Base-by-base conservation (phyloP, 2,797 vertebrate species). In the Acridotheres tristis region DNA sequence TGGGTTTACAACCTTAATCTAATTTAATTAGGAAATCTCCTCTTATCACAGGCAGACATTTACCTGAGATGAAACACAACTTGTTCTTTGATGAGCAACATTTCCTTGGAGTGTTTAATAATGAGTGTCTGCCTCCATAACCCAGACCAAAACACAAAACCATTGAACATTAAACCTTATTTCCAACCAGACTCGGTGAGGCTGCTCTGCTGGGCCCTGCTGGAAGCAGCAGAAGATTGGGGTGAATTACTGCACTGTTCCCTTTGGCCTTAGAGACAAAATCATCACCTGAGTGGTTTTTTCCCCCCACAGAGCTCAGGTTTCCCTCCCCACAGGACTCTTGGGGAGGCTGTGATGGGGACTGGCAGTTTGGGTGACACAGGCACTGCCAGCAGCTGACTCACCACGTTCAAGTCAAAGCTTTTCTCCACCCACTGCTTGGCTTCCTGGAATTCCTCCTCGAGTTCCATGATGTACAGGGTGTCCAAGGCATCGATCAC, bases 401-500 rank as follows among this genome's bases (percentile, higher is more conserved):
- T 98, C 97, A 99, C 99, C 96, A 99, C 98, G 22, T 99, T 99
- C 36, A 99, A 97, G 94, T 99, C 99, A 93, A 99, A 98, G 97
- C 96, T 99, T 91, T 97, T 98, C 96, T 98, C 97, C 82, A 99
- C 98, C 99, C 99, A 99, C 76, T 98, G 97, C 97, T 98, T 99
- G 88, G 99, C 99, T 83, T 99, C 99, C 30, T 98, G 98, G 95
- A 99, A 99, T 88, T 99, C 99, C 30, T 99, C 98, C 94, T 98
- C 98, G 77, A 99, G 95, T 76, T 99, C 99, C 99, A 99, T 99
- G 95, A 99, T 98, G 90, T 99, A 99, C 40, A 99, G 98, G 0
- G 99, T 99, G 72, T 99, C 99, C 72, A 99, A 98, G 36, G 99
- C 99, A 82, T 99, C 99, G 2, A 99, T 98, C 93, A 99, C 98